Base-by-base conservation (phyloP, 1,140 invertebrate genomes). In the Drosophila pruinosa region DNA sequence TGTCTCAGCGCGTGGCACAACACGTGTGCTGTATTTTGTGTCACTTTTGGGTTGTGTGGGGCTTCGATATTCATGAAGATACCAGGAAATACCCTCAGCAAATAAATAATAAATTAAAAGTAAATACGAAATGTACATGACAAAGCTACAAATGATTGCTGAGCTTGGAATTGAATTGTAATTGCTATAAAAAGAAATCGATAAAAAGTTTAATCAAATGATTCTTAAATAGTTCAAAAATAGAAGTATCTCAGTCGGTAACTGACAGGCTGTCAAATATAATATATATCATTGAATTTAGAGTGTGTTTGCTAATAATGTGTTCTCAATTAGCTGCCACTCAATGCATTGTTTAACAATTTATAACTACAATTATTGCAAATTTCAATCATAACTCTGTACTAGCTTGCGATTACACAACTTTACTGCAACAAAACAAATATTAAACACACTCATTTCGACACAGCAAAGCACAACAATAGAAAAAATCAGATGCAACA, bases 21-120 rank as follows among this genome's bases (percentile, higher is more conserved):
- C 76, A 79, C 77, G 72, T 81, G 78, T 72, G 34, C 47, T 75
- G 59, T 67, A 68, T 63, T 57, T 73, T 41, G 22, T 47, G 69
- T 36, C 58, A 63, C 38, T 50, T 47, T 31, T 38, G 28, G 39
- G 22, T 19, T 14, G 21, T 10, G 41, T 34, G 52, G 12, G 36
- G 28, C 22, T 57, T n/a, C n/a, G 28, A 26, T 64, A 64, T 54
- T 54, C 58, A 38, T 17, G 50, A 24, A 28, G 28, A 22, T 21
- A 53, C 14, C 21, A 22, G 67, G 58, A 57, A 52, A 58, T 58
- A 45, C 26, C 17, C 67, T 47, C 28, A 54, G 31, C 36, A 67
- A 43, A 61, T 72, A 75, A 75, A 75, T 75, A 72, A 72, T 61
- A 56, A 52, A 72, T 67, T 28, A 56, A 61, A 56, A 68, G 56